These are phyloP conservation scores for Lepidocolaptes lacrymiger DNA, from an alignment of 2,797 vertebrate species.

Conservation along the genomic window DNA sequence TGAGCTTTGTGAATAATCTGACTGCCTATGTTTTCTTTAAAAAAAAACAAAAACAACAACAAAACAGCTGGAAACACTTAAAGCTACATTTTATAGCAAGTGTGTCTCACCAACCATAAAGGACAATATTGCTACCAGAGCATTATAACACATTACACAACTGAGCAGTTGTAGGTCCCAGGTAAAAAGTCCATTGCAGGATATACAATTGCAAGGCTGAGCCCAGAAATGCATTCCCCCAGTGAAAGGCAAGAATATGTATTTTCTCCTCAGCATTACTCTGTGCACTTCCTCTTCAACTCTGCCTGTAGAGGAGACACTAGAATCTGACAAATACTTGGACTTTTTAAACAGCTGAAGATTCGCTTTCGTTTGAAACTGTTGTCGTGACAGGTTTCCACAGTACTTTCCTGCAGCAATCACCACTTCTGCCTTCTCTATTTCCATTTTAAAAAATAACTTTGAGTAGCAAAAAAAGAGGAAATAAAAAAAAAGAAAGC, in stretches of 20 bases:
- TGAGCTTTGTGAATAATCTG: not conserved
- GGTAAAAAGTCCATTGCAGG: not conserved
- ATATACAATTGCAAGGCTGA: not conserved
- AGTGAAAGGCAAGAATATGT: not conserved
- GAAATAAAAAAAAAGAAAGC: not conserved
- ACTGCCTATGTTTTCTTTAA: not conserved
- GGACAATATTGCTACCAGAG: not conserved
- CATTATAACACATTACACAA: not conserved
- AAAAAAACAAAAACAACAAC: not conserved
- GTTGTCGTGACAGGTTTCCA: constrained; percentile 58
- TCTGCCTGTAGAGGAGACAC: not conserved
- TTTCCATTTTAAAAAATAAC: constrained; percentile 64
- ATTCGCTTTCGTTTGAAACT: constrained; percentile 15
- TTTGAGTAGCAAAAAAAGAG: constrained; percentile 6
- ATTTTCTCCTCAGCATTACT: not conserved
- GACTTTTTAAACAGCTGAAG: constrained; percentile 26
- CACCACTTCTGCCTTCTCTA: constrained; percentile 40
- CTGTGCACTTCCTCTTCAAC: not conserved
- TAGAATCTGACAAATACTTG: constrained; percentile 1
- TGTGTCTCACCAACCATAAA: not conserved
- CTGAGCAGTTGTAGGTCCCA: not conserved
- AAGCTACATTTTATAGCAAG: not conserved
- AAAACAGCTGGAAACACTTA: not conserved
- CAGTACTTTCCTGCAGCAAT: constrained; percentile 38
- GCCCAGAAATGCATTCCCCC: not conserved